Evolutionary conservation across 2,888 invertebrate species (phyloP).

Genomic region (Ophonus ardosiacus): DNA sequence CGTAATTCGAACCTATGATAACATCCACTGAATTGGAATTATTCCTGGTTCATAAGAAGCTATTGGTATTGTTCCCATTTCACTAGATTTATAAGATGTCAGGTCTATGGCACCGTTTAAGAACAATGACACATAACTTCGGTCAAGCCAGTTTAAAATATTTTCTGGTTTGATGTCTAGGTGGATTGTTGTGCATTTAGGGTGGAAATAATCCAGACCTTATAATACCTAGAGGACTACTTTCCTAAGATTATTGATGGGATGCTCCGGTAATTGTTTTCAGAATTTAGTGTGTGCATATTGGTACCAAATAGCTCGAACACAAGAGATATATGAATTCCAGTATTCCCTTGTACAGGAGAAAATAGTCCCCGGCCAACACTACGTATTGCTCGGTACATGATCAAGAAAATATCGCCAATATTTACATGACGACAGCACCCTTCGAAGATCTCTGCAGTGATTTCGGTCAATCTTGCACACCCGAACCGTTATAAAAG

Average conservation of each 20-base stretch:
- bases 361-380: conserved; percentile 99
- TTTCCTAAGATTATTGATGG: conserved; percentile 94
- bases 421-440: conserved; percentile 99
- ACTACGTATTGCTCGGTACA: conserved; percentile 98
- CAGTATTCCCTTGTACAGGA: too few species aligned
- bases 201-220: conserved; percentile 97
- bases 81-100: conserved; percentile 66
- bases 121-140: conserved; percentile 83
- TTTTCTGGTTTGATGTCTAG: conserved; percentile 96
- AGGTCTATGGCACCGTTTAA: conserved; percentile 77
- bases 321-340: too few species aligned
- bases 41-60: too few species aligned
- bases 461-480: too few species aligned
- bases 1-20: too few species aligned
- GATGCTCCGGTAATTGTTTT: conserved; percentile 99
- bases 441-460: conserved; percentile 76
- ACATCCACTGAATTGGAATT: conserved; percentile 86
- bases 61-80: too few species aligned
- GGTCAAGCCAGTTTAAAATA: conserved; percentile 95
- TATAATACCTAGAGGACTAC: conserved; percentile 97
- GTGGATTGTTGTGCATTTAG: conserved; percentile 77
- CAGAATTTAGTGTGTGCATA: conserved; percentile 97
- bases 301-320: too few species aligned
- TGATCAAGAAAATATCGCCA: too few species aligned
- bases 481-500: too few species aligned